Percentiles rank a stretch among this genome's conserved stretches.
phyloP scores from a whole-genome alignment of 2,797 vertebrate species.

The Alectoris magna region DNA sequence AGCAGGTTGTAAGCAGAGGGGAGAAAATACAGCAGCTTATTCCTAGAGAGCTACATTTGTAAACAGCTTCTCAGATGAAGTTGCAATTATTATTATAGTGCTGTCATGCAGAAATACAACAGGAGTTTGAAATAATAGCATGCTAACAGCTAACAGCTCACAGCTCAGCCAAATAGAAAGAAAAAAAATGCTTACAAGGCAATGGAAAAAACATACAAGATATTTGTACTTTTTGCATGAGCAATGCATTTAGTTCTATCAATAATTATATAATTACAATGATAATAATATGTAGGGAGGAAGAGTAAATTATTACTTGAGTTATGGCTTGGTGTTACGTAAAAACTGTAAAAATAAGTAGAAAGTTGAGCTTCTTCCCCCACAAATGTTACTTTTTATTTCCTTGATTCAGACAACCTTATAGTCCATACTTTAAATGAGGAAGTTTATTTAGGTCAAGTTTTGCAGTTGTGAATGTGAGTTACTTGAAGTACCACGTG shows the following conservation, averaged over 20 bases:
- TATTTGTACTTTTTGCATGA: not conserved
- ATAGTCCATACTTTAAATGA: not conserved
- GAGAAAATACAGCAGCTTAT: not conserved
- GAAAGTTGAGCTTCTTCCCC: not conserved
- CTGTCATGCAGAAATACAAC: not conserved
- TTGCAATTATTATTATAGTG: not conserved
- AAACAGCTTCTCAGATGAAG: not conserved
- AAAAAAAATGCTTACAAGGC: not conserved
- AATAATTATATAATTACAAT: not conserved
- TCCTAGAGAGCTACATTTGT: not conserved
- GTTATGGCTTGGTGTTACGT: not conserved
- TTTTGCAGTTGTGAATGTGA: not conserved
- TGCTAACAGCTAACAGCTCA: not conserved
- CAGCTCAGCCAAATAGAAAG: not conserved
- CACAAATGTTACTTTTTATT: not conserved
- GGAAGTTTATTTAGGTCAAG: not conserved
- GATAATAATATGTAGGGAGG: not conserved
- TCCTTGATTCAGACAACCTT: not conserved
- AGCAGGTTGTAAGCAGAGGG: not conserved
- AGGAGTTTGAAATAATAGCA: not conserved
- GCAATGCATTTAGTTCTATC: not conserved
- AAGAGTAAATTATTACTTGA: constrained; percentile 3
- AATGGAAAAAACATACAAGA: not conserved
- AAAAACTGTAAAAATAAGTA: not conserved
- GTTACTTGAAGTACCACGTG: not conserved